Evolutionary conservation across 1,140 invertebrate genomes (phyloP), one percentile per base, ranked within the genome.

Genomic region (Aphelinus atriplicis): DNA sequence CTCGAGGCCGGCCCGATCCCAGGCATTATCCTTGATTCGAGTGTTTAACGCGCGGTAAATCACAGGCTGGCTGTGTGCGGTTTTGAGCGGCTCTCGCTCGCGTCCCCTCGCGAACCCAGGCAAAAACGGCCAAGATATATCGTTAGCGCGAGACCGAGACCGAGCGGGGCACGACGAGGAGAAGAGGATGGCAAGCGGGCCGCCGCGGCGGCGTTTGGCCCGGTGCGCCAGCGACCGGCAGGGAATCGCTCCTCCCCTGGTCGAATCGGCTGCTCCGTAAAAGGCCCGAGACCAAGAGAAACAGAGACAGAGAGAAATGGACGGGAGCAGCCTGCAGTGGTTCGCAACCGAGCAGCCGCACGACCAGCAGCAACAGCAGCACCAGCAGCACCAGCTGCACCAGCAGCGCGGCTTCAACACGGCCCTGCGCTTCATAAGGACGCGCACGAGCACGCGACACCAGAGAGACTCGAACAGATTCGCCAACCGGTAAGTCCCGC

Each of bases 381-480:
- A 45, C n/a, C 50, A 45, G 55, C 3, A 58, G 55, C 45, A 5
- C 7, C 55, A 2, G 66, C 26, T 9, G 61, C 58, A 43, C 9
- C 42, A 51, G 57, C 65, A 74, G 65, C 72, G 72, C 26, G 26
- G 26, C 7, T 69, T 69, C 60, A 75, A 69, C 73, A 60, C 60
- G n/a, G 73, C 73, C 73, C 73, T 75, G 7, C 60, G 73, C 51
- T 75, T 75, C 66, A 75, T 75, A 45, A 69, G 73, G 73, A 75
- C 61, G 50, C 72, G 72, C 7, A 56, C 72, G 46, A 75, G 73
- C 10, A 53, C 45, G 9, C 51, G 66, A 3, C 73, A 66, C 58
- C 60, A 69, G 51, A 62, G 71, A 4, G 51, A 4, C 51, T 9
- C 51, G 51, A 9, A 4, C 51, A 9, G 51, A 47, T 64, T 65